A percentile compares a stretch with the other conserved stretches of the same genome.
Conservation (phyloP, 2,113 vertebrate species). For the Chionis minor region DNA sequence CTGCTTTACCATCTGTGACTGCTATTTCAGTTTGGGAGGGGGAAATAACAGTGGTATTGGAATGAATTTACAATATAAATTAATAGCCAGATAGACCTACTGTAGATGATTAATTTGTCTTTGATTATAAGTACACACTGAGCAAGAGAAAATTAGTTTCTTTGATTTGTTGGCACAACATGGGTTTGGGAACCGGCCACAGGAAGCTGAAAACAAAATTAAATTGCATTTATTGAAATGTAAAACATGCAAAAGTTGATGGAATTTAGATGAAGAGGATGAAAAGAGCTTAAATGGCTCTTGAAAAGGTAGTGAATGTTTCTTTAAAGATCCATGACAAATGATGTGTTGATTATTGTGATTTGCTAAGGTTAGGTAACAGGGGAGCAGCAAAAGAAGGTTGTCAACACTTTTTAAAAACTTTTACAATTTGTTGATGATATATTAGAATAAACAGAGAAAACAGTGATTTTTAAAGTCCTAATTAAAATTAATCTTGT, state of each 20-base stretch:
- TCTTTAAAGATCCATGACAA: background rate
- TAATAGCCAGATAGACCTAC: background rate
- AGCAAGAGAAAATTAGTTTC: slow-evolving; percentile 32
- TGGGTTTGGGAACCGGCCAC: background rate
- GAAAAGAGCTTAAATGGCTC: background rate
- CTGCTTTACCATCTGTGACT: slow-evolving; percentile 25
- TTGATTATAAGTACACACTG: slow-evolving; percentile 20
- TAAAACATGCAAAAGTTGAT: background rate
- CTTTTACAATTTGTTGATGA: background rate
- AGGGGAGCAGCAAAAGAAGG: background rate
- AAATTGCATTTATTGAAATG: slow-evolving; percentile 21
- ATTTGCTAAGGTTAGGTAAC: background rate
- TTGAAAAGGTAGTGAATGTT: slow-evolving; percentile 5
- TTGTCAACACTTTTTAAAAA: background rate
- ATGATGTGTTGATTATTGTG: background rate
- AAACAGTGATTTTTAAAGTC: background rate
- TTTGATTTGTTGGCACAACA: slow-evolving; percentile 51
- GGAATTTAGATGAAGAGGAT: background rate
- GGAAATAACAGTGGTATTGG: background rate
- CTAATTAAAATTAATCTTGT: background rate
- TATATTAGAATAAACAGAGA: background rate
- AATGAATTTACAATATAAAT: slow-evolving; percentile 14
- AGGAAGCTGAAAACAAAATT: background rate
- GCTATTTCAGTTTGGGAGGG: background rate
- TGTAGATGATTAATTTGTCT: slow-evolving; percentile 30